phyloP scores from a whole-genome alignment of 1,140 invertebrate genomes.

The Drosophila virilis region DNA sequence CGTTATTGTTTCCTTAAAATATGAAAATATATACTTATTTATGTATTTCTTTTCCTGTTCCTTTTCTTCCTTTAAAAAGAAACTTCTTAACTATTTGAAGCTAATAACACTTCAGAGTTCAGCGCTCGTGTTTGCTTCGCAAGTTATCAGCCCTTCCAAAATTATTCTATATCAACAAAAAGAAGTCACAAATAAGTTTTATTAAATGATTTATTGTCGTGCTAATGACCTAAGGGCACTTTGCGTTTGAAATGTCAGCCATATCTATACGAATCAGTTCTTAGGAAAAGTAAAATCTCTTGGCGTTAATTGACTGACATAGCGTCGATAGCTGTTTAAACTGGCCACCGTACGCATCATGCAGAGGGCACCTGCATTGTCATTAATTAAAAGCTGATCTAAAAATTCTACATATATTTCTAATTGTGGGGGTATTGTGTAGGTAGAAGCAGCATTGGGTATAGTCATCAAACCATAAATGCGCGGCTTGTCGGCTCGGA shows the following conservation, averaged over 20 bases:
- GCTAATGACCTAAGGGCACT: background rate
- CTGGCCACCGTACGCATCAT: background rate
- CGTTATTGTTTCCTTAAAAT: too few species aligned
- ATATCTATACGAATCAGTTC: too few species aligned
- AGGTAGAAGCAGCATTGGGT: background rate
- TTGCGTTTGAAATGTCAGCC: background rate
- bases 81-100: too few species aligned
- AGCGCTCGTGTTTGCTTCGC: background rate
- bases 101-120: too few species aligned
- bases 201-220: background rate
- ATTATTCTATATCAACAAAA: background rate
- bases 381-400: conserved; percentile 65
- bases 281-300: too few species aligned
- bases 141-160: background rate
- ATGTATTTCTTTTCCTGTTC: too few species aligned
- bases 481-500: conserved; percentile 24
- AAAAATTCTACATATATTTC: conserved; percentile 35
- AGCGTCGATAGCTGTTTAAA: too few species aligned
- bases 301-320: conserved; percentile 24
- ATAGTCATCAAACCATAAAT: conserved; percentile 52
- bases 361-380: conserved; percentile 24
- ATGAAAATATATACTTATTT: too few species aligned
- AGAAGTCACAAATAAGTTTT: background rate
- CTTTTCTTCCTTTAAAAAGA: too few species aligned
- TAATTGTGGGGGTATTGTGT: conserved; percentile 47